phyloP scores from a whole-genome alignment of 2,113 vertebrate genomes.

The Erpornis zantholeuca region DNA sequence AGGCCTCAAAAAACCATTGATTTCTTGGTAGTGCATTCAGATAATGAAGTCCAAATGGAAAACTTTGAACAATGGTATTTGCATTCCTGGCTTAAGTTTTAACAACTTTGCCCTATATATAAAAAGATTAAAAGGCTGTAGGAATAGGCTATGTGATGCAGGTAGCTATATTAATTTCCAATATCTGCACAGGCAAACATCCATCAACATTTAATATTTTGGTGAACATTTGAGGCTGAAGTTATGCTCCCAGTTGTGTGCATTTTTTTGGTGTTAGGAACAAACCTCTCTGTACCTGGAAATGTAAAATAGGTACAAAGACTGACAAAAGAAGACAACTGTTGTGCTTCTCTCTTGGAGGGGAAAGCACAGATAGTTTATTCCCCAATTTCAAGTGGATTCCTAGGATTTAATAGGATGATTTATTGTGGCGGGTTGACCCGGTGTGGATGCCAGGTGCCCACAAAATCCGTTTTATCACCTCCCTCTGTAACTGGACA shows the following conservation, averaged over 20 bases:
- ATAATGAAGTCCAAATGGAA: background rate
- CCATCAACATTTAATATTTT: background rate
- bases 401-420: background rate
- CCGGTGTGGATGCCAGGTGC: background rate
- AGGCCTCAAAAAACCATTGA: background rate
- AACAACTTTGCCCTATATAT: background rate
- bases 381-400: background rate
- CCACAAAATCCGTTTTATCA: background rate
- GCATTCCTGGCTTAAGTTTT: background rate
- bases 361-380: background rate
- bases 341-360: background rate
- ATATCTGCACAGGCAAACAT: background rate
- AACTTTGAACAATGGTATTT: background rate
- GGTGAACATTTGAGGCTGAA: background rate
- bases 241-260: background rate
- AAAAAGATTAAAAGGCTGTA: background rate
- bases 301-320: background rate
- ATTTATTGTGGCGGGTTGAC: background rate
- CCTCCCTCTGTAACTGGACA: background rate
- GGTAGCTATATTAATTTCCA: background rate
- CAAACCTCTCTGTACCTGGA: rapidly evolving
- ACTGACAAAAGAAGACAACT: background rate
- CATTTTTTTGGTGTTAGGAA: background rate
- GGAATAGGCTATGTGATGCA: background rate
- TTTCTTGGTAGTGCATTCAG: background rate